These are phyloP conservation scores for Poeciliopsis prolifica DNA, from an alignment of 2,113 vertebrate genomes.

Conservation along the genomic window DNA sequence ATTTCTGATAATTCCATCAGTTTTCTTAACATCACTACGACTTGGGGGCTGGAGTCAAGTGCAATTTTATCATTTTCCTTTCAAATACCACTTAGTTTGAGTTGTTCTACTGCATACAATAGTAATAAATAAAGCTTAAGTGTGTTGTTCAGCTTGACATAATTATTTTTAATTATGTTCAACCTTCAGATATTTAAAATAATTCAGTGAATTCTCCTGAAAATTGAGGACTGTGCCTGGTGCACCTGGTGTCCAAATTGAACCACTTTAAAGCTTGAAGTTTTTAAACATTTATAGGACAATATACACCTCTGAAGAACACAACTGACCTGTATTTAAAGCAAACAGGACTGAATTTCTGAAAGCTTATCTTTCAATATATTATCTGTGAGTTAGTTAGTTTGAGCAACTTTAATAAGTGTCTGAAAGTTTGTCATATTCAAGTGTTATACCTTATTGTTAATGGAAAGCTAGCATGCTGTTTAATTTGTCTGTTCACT, in stretches of 20 bases:
- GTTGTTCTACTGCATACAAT: no score
- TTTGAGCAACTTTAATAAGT: not conserved
- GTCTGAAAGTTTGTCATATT: not conserved
- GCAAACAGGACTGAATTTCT: not conserved
- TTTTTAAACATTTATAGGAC: constrained; percentile 5
- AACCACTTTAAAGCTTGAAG: constrained; percentile 52
- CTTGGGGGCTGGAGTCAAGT: no score
- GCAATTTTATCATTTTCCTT: no score
- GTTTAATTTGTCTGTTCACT: not conserved
- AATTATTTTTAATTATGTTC: no score
- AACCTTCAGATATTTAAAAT: not conserved
- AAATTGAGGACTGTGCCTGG: not conserved
- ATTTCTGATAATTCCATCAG: no score
- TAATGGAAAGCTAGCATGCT: not conserved
- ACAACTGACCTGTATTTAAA: not conserved
- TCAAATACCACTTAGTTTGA: no score
- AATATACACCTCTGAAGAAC: not conserved
- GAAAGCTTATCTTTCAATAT: no score
- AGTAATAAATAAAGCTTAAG: no score
- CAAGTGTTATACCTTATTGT: not conserved
- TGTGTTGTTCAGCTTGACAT: no score
- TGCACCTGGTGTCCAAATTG: constrained; percentile 54
- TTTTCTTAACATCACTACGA: no score
- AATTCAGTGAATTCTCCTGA: not conserved
- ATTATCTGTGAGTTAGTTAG: not conserved